These are phyloP conservation scores for Pagetopsis macropterus DNA, from an alignment of 2,797 vertebrate genomes.

Conservation along the genomic window DNA sequence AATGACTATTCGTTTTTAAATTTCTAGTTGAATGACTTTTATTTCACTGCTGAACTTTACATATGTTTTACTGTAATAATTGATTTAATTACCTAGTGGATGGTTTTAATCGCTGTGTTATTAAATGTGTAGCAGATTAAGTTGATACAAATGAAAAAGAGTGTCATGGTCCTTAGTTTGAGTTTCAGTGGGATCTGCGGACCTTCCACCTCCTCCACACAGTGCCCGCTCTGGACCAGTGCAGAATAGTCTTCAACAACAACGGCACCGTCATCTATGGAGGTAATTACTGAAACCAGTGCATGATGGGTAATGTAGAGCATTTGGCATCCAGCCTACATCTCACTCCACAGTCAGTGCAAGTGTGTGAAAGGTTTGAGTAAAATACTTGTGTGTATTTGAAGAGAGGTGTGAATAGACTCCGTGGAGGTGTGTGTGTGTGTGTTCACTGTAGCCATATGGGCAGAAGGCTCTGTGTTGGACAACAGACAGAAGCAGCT, in stretches of 20 bases:
- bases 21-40: slow-evolving; percentile 38
- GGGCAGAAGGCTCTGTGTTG: slow-evolving; percentile 59
- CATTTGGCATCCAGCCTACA: slow-evolving; percentile 38
- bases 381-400: slow-evolving; percentile 46
- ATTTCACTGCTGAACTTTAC: slow-evolving; percentile 54
- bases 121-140: slow-evolving; percentile 28
- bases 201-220: slow-evolving; percentile 98
- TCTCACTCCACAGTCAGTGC: slow-evolving; percentile 25
- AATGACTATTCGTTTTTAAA: slow-evolving; percentile 3
- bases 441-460: slow-evolving; percentile 54
- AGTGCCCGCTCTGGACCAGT: slow-evolving; percentile 97
- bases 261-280: slow-evolving; percentile 98
- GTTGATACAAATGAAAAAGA: slow-evolving; percentile 24
- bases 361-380: slow-evolving; percentile 59
- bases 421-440: slow-evolving; percentile 32
- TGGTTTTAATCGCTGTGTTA: slow-evolving; percentile 36
- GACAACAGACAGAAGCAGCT: slow-evolving; percentile 66
- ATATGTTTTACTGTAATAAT: slow-evolving; percentile 58
- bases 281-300: slow-evolving; percentile 82
- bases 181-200: slow-evolving; percentile 93
- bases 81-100: slow-evolving; percentile 33
- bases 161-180: slow-evolving; percentile 79
- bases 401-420: slow-evolving; percentile 60
- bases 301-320: slow-evolving; percentile 26
- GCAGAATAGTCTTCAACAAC: slow-evolving; percentile 98